Base-by-base conservation (phyloP, 2,113 vertebrate species). In the Ramphastos sulfuratus region DNA sequence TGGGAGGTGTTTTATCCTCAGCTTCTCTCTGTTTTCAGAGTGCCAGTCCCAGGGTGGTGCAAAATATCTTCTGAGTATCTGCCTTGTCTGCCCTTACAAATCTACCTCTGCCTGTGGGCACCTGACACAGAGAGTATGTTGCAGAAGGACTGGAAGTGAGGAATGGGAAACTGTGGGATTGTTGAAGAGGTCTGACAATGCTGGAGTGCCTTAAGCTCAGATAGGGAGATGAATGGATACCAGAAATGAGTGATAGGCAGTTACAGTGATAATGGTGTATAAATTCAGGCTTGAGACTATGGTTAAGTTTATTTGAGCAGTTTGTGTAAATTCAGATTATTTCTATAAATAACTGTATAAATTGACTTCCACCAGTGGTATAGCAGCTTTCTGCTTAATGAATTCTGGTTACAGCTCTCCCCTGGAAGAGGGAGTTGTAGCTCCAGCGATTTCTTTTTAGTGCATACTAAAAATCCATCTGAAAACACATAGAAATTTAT, bases 51-150 rank as follows among this genome's bases (percentile, higher is more conserved):
- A 11, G 0, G 16, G 39, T 27, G 15, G 23, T 33, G 24, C 18
- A 33, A 13, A 87, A 10, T 6, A 23, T 37, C 39, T 33, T 44
- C 64, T 27, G 20, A 4, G 2, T 13, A 15, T 31, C 23, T 58
- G 12, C 10, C 6, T 10, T 37, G 24, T 21, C 74, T 48, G 5
- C 39, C 21, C 13, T 82, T 67, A 27, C 37, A 56, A 18, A 8
- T 14, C 44, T 35, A 3, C 3, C 9, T 37, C 10, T 79, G n/a
- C n/a, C 48, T 25, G 4, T 3, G 37, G 44, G 64, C 37, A 65
- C 37, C 60, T 65, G 39, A 8, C 2, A 3, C 3, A 54, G 20
- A 50, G 15, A 21, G 7, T 7, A 35, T 11, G 12, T 0, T 63
- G 8, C 46, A 75, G 52, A 13, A 74, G 13, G 27, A 4, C 24